These are phyloP conservation scores for Empidonax traillii DNA, from an alignment of 2,113 vertebrate species.

Conservation along the genomic window DNA sequence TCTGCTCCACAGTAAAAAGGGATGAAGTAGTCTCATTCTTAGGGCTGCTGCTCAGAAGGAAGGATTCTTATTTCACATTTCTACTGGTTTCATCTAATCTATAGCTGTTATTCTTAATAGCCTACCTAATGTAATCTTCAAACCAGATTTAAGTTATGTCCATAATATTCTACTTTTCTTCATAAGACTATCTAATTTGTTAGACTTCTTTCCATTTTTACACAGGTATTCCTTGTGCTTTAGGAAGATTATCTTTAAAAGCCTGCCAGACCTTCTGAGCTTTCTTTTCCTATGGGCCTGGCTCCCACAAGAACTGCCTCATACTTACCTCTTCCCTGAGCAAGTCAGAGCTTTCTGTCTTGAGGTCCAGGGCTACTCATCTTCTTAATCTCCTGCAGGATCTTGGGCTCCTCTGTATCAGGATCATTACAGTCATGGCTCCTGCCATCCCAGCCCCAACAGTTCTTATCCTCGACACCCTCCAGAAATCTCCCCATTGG, in stretches of 20 bases:
- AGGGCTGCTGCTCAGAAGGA: background rate
- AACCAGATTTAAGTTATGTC: background rate
- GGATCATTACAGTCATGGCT: background rate
- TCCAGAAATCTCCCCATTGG: background rate
- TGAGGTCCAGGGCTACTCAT: background rate
- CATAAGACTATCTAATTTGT: background rate
- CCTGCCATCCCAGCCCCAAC: background rate
- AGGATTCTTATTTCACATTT: background rate
- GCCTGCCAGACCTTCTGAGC: background rate
- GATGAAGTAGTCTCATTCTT: background rate
- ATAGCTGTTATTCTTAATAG: background rate
- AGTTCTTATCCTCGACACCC: background rate
- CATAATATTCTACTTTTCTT: background rate
- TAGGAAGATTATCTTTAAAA: background rate
- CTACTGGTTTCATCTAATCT: background rate
- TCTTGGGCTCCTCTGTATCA: background rate
- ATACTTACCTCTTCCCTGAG: background rate
- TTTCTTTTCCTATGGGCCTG: background rate
- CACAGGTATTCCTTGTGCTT: background rate
- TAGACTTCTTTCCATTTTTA: slow-evolving; percentile 12
- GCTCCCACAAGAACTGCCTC: background rate
- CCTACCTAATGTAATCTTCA: background rate
- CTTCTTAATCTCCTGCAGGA: background rate
- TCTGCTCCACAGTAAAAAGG: background rate
- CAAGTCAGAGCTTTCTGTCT: background rate